phyloP scores from a whole-genome alignment of 1,140 invertebrate species.

The Ceratosolen solmsi region DNA sequence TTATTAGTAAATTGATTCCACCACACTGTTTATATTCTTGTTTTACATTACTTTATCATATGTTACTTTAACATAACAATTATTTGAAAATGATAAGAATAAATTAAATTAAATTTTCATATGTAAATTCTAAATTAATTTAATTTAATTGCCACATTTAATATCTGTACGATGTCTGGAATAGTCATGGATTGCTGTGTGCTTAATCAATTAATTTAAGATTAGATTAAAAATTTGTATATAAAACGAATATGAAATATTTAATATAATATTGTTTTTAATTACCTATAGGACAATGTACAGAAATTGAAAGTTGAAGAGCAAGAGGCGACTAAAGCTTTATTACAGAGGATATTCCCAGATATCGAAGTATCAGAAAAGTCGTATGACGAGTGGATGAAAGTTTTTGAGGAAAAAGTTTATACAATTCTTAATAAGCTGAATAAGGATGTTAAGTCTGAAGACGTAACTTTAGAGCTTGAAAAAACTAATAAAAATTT shows the following conservation, averaged over 20 bases:
- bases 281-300: slow-evolving; percentile 70
- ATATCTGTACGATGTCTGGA: too few relatives aligned
- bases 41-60: too few relatives aligned
- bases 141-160: too few relatives aligned
- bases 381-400: slow-evolving; percentile 74
- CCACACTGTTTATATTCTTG: slow-evolving; percentile 62
- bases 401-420: slow-evolving; percentile 73
- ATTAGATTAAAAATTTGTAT: too few relatives aligned
- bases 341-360: slow-evolving; percentile 78
- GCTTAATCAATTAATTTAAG: too few relatives aligned
- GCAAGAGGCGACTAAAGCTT: slow-evolving; percentile 74
- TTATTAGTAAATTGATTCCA: slow-evolving; percentile 56
- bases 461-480: slow-evolving; percentile 63
- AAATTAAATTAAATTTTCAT: too few relatives aligned
- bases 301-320: slow-evolving; percentile 71
- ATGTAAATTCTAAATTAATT: too few relatives aligned
- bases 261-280: too few relatives aligned
- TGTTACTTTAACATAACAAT: too few relatives aligned
- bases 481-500: slow-evolving; percentile 77
- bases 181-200: too few relatives aligned
- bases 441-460: slow-evolving; percentile 46
- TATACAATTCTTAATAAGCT: slow-evolving; percentile 55
- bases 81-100: too few relatives aligned
- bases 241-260: too few relatives aligned
- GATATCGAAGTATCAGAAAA: slow-evolving; percentile 72